A percentile compares a stretch with the other conserved stretches of the same genome.
phyloP scores from a whole-genome alignment of 2,797 vertebrate genomes.

The Sebastes minor region DNA sequence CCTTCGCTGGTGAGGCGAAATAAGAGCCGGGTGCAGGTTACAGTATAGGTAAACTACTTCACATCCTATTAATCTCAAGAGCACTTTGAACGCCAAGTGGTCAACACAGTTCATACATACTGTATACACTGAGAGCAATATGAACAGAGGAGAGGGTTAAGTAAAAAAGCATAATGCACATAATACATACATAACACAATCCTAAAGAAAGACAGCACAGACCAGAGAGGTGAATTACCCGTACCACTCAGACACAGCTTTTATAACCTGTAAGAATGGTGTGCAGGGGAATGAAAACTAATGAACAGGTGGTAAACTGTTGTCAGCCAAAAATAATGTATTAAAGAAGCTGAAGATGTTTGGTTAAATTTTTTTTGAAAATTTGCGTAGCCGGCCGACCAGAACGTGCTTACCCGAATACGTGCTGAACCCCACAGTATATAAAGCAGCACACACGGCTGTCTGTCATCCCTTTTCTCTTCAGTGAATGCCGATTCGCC shows the following conservation, averaged over 20 bases:
- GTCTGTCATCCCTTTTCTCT: no score
- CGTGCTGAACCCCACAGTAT: no score
- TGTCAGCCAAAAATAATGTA: not conserved
- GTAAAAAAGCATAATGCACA: not conserved
- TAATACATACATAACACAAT: not conserved
- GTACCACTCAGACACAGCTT: not conserved
- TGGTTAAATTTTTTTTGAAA: no score
- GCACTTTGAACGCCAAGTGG: slow-evolving; percentile 2
- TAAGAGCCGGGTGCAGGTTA: not conserved
- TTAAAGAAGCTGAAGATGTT: not conserved
- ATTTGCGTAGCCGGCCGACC: no score
- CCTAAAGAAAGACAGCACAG: not conserved
- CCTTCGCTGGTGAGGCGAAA: slow-evolving; percentile 1
- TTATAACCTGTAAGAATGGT: not conserved
- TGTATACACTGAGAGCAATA: not conserved
- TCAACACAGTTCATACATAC: not conserved
- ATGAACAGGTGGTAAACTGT: not conserved
- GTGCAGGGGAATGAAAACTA: not conserved
- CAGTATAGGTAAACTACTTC: not conserved
- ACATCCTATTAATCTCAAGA: slow-evolving; percentile 4
- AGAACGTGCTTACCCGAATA: no score
- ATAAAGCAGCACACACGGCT: no score
- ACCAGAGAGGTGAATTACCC: not conserved
- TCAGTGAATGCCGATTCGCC: no score
- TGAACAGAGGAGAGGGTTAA: not conserved